Conservation (phyloP, 2,888 invertebrate genomes). For the Mythimna impura region DNA sequence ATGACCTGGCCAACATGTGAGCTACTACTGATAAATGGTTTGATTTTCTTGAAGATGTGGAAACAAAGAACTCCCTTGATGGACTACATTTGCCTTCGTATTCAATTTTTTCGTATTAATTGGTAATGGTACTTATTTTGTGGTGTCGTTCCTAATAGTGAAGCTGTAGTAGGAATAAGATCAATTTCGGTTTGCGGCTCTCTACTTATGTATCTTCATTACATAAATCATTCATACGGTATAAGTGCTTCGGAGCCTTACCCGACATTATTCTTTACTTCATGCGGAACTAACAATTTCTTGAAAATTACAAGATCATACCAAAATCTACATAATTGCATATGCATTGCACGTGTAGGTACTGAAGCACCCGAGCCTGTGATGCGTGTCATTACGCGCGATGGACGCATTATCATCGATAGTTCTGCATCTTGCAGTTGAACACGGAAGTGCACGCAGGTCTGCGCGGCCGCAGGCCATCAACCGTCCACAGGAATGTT, state of each 20-base stretch:
- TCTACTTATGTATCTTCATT: neutral
- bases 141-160: neutral
- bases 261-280: neutral
- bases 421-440: neutral
- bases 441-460: constrained; percentile 9
- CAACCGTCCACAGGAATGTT: neutral
- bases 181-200: neutral
- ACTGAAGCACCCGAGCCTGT: neutral
- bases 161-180: neutral
- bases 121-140: neutral
- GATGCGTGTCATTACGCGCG: constrained; percentile 17
- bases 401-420: constrained; percentile 23
- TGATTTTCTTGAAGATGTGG: constrained; percentile 5
- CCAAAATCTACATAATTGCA: constrained; percentile 25
- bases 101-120: neutral
- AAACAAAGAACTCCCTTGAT: constrained; percentile 24
- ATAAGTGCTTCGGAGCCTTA: neutral
- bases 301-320: constrained; percentile 28
- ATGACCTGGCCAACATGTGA: constrained; percentile 20
- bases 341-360: constrained; percentile 15
- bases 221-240: neutral
- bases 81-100: neutral
- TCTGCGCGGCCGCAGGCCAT: neutral
- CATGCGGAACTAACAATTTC: constrained; percentile 9
- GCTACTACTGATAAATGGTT: constrained; percentile 27